Base-by-base conservation (phyloP, 2,888 invertebrate genomes). In the Pseudoips prasinana region DNA sequence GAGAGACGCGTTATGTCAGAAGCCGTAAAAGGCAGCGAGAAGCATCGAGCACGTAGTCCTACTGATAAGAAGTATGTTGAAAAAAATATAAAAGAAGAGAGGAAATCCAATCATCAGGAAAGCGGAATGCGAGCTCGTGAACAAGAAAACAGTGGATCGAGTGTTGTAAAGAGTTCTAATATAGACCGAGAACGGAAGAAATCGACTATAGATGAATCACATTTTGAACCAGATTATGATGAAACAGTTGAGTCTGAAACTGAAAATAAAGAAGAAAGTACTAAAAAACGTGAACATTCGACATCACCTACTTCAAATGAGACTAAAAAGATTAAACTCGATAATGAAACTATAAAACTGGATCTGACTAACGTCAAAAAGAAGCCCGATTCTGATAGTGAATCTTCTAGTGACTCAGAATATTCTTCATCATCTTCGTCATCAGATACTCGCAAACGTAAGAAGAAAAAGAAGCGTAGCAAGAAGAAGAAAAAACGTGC, bases 141-240 rank as follows among this genome's bases (percentile, higher is more conserved):
- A 28, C 59, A 50, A 24, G 64, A 70, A 3, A 75, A 74, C 58
- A 67, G 58, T 34, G 58, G 62, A 22, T 46, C 75, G 7, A 64
- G 27, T 10, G 53, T 58, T 23, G 8, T 30, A 11, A 59, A 75
- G 48, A 47, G 31, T 25, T 18, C 28, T 10, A 63, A 56, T 26
- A 33, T 50, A 1, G 87, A 90, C 11, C 82, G 88, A 0, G 90
- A 91, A 64, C 81, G 92, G 45, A 92, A 94, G 53, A 92, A 93
- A 58, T 91, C 92, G 5, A 91, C 91, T 3, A 74, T 94, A 23
- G 94, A 94, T 55, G 94, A 94, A 74, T 91, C 93, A 0, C 92
- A 90, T 61, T 94, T 94, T 63, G 94, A 93, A 59, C 94, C 94
- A 0, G 94, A 94, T 65, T 94, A 94, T 69, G 94, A 94, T 48